These are phyloP conservation scores for Sardinella longiceps DNA, from an alignment of 2,797 vertebrate species.

Conservation along the genomic window DNA sequence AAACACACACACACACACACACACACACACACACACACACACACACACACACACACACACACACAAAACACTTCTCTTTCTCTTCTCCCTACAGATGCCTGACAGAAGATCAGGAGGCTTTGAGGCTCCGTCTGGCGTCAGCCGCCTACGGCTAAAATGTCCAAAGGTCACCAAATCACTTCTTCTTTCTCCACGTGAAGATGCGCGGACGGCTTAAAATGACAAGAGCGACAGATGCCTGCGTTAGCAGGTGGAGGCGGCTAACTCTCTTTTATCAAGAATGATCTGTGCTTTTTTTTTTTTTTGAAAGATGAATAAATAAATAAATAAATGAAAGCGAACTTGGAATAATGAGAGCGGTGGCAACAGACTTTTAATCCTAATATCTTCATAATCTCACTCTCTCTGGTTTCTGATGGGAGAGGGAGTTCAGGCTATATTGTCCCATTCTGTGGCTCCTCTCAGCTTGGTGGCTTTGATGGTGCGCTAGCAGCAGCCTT, in stretches of 20 bases:
- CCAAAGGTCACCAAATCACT: constrained; percentile 13
- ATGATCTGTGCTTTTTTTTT: neutral
- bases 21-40: neutral
- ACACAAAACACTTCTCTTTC: neutral
- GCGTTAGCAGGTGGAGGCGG: too few relatives aligned
- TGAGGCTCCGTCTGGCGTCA: neutral
- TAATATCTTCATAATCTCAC: neutral
- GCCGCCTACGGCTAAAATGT: neutral
- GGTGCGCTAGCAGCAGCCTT: neutral
- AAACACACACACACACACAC: too few relatives aligned
- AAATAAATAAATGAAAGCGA: neutral
- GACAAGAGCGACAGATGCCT: too few relatives aligned
- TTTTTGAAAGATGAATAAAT: too few relatives aligned
- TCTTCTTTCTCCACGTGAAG: neutral
- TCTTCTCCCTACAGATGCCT: neutral
- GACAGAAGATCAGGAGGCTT: constrained; percentile 3
- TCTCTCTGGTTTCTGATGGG: neutral
- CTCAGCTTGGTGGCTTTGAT: neutral
- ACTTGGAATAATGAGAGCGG: neutral
- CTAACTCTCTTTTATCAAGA: neutral
- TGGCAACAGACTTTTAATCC: neutral
- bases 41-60: neutral
- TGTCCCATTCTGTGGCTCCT: neutral
- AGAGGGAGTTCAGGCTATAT: neutral
- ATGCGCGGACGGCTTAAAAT: neutral